phyloP scores from a whole-genome alignment of 2,797 vertebrate species.

The Sphaeramia orbicularis region DNA sequence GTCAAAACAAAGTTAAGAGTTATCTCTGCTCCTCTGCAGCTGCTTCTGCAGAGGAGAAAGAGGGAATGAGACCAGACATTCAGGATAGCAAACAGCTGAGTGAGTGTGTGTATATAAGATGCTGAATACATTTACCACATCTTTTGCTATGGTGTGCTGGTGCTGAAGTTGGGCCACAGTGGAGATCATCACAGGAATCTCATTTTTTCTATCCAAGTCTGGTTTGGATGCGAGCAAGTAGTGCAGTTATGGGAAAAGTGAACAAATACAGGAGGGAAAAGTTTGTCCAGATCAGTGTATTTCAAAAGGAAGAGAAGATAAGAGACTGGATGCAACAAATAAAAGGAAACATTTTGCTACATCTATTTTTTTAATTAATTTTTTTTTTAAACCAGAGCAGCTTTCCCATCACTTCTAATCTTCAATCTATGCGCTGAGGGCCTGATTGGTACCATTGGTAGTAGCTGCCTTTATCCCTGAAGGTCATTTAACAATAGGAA shows the following conservation, averaged over 20 bases:
- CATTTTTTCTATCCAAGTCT: slow-evolving; percentile 27
- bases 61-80: slow-evolving; percentile 62
- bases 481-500: slow-evolving; percentile 72
- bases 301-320: slow-evolving; percentile 7
- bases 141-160: slow-evolving; percentile 22
- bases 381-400: slow-evolving; percentile 2
- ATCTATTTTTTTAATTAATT: slow-evolving; percentile 1
- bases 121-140: slow-evolving; percentile 46
- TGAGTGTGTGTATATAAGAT: slow-evolving; percentile 32
- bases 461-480: slow-evolving; percentile 50
- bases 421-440: slow-evolving; percentile 22
- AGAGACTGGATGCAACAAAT: not conserved
- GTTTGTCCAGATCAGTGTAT: slow-evolving; percentile 20
- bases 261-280: slow-evolving; percentile 13
- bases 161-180: slow-evolving; percentile 44
- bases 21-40: slow-evolving; percentile 85
- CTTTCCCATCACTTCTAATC: slow-evolving; percentile 15
- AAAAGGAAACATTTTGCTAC: slow-evolving; percentile 4
- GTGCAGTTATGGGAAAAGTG: slow-evolving; percentile 17
- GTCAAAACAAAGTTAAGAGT: slow-evolving; percentile 93
- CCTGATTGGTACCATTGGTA: slow-evolving; percentile 54
- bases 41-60: slow-evolving; percentile 72
- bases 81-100: slow-evolving; percentile 61
- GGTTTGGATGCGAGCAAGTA: slow-evolving; percentile 33
- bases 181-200: slow-evolving; percentile 15